Base-by-base conservation (phyloP, 1,140 invertebrate genomes). In the Babylonia areolata region DNA sequence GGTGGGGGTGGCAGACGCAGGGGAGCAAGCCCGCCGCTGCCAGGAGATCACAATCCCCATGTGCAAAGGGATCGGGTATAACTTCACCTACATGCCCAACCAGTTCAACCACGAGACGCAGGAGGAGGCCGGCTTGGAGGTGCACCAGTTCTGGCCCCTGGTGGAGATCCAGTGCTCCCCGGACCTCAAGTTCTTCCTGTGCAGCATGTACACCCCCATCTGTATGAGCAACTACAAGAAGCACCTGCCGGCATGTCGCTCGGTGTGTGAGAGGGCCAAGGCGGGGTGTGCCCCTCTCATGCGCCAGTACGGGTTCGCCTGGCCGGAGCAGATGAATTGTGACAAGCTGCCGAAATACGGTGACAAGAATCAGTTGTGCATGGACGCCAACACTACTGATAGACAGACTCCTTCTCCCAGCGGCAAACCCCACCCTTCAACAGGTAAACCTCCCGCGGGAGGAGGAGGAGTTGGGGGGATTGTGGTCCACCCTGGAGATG, bases 271-370 rank as follows among this genome's bases (percentile, higher is more conserved):
- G 92, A 95, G 98, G 54, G 98, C 98, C 0, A 95, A 97, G 40
- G 95, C 96, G 11, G 98, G 98, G 17, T 99, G 99, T 95, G 97
- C 97, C 15, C 98, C 98, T 11, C 96, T 99, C 58, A 99, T 99
- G 99, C 96, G 97, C 89, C 96, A 98, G 91, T 99, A 99, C 94
- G 98, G 98, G 51, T 99, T 99, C 94, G 96, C 96, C 51, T 99
- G 99, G 99, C 99, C 98, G 1, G 98, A 99, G 92, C 95, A 97
- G 46, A 98, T 99, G 97, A 96, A 97, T 54, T 99, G 99, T 94
- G 97, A 99, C 90, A 95, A 97, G 64, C 95, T 99, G 84, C 99
- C 98, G 0, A 95, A 96, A 23, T 96, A 97, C 89, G 97, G 97
- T 86, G 95, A 96, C 81, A 96, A 96, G 15, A 96, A 98, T 15